phyloP scores from a whole-genome alignment of 2,797 vertebrate genomes.

The Knipowitschia caucasica region DNA sequence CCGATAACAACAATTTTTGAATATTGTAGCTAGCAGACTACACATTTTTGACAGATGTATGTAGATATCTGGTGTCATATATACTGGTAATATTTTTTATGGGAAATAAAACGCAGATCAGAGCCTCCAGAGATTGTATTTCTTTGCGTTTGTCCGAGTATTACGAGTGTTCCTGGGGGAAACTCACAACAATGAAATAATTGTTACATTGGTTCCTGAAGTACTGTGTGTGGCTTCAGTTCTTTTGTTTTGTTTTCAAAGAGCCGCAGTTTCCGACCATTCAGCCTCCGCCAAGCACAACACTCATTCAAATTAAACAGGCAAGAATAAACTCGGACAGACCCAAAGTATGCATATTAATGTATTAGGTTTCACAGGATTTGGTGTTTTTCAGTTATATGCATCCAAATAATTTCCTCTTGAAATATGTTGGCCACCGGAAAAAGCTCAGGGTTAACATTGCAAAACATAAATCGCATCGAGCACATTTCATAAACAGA shows the following conservation, averaged over 20 bases:
- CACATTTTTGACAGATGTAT: too few relatives aligned
- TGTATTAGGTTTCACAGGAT: slow-evolving; percentile 56
- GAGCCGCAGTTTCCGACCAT: slow-evolving; percentile 42
- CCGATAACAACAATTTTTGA: too few relatives aligned
- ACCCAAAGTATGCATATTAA: slow-evolving; percentile 28
- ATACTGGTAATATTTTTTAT: neutral
- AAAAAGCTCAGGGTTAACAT: slow-evolving; percentile 75
- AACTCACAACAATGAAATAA: slow-evolving; percentile 33
- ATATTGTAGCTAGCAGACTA: too few relatives aligned
- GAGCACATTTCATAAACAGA: too few relatives aligned
- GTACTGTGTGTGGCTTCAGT: slow-evolving; percentile 30
- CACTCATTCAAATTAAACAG: slow-evolving; percentile 27
- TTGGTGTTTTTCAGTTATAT: slow-evolving; percentile 66
- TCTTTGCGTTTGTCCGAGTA: slow-evolving; percentile 21
- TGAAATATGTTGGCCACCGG: slow-evolving; percentile 72
- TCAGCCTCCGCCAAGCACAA: slow-evolving; percentile 32
- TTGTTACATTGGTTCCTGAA: slow-evolving; percentile 17
- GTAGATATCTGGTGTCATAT: too few relatives aligned
- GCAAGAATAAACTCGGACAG: slow-evolving; percentile 37
- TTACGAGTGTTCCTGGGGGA: slow-evolving; percentile 31
- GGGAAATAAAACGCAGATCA: slow-evolving; percentile 1
- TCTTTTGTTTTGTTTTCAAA: slow-evolving; percentile 37
- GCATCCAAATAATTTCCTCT: slow-evolving; percentile 66
- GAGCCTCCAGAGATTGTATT: neutral
- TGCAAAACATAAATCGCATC: too few relatives aligned